Conservation (phyloP, 2,888 invertebrate species). For the Ommatoiulus sabulosus region DNA sequence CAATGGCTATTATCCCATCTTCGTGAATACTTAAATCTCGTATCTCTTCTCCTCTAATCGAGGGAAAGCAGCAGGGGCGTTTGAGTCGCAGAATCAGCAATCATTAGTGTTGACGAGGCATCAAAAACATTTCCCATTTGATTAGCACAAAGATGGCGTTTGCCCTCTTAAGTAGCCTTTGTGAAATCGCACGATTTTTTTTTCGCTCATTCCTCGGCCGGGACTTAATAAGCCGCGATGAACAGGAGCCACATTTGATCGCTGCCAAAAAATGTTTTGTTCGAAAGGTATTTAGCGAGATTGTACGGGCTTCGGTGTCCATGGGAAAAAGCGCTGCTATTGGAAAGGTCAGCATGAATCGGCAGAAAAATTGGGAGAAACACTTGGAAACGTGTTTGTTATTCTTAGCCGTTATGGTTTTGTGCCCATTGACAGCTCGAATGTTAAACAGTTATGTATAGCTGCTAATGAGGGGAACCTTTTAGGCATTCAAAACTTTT, state of each 20-base stretch:
- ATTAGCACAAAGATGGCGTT: conserved; percentile 27
- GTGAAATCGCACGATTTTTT: not conserved
- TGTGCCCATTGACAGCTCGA: conserved; percentile 14
- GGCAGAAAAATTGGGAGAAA: not conserved
- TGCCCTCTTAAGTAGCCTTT: conserved; percentile 34
- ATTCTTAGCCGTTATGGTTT: conserved; percentile 17
- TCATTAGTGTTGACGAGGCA: conserved; percentile 34
- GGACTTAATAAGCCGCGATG: conserved; percentile 27
- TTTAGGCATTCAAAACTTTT: conserved; percentile 21
- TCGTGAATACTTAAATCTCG: not conserved
- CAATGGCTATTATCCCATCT: conserved; percentile 15
- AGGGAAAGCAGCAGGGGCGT: conserved; percentile 5
- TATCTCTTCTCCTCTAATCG: not conserved
- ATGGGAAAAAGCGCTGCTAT: not conserved
- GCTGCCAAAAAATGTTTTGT: conserved; percentile 6
- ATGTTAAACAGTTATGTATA: conserved; percentile 15
- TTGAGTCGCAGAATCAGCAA: conserved; percentile 9
- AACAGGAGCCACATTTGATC: conserved; percentile 34
- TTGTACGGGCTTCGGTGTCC: conserved; percentile 17
- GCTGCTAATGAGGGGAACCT: conserved; percentile 18
- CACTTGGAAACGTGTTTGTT: conserved; percentile 10
- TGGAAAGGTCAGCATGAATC: not conserved
- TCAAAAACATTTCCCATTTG: conserved; percentile 21
- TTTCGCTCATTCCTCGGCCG: not conserved
- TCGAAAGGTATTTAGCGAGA: conserved; percentile 15